Evolutionary conservation across 1,140 invertebrate genomes (phyloP).

Genomic region (Euwallacea similis): DNA sequence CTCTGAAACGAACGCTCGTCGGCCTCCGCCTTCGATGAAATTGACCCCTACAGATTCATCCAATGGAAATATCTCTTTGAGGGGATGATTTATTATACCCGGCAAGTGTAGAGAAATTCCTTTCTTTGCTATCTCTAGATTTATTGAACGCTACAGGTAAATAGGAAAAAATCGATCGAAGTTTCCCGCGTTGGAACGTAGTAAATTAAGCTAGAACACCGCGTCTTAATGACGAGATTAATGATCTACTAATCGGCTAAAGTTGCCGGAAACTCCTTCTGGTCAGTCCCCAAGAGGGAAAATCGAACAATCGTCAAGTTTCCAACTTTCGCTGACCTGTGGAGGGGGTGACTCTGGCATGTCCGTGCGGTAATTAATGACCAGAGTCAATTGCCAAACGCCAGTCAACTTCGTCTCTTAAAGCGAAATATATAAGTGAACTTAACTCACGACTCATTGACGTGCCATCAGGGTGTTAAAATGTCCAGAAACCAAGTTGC

Average conservation of each 20-base stretch:
- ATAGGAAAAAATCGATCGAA: background rate
- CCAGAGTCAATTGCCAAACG: background rate
- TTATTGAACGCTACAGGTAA: background rate
- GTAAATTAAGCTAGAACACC: background rate
- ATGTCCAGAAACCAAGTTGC: background rate
- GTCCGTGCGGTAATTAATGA: background rate
- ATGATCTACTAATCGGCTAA: constrained; percentile 18
- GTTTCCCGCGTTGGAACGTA: background rate
- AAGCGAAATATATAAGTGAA: background rate
- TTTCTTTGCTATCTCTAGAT: background rate
- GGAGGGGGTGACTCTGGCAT: background rate
- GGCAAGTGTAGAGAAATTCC: background rate
- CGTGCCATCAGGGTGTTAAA: background rate
- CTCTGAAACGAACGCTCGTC: too few species aligned
- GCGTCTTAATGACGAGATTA: constrained; percentile 12
- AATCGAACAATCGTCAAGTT: constrained; percentile 11
- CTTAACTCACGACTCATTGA: background rate
- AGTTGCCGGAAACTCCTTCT: background rate
- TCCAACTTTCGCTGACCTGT: background rate
- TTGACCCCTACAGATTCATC: background rate
- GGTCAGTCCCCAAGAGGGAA: background rate
- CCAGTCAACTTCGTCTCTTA: too few species aligned
- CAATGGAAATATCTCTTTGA: constrained; percentile 3
- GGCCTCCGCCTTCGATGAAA: background rate
- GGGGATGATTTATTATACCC: background rate